Base-by-base conservation (phyloP, 2,888 invertebrate genomes). In the Mechanitis messenoides region DNA sequence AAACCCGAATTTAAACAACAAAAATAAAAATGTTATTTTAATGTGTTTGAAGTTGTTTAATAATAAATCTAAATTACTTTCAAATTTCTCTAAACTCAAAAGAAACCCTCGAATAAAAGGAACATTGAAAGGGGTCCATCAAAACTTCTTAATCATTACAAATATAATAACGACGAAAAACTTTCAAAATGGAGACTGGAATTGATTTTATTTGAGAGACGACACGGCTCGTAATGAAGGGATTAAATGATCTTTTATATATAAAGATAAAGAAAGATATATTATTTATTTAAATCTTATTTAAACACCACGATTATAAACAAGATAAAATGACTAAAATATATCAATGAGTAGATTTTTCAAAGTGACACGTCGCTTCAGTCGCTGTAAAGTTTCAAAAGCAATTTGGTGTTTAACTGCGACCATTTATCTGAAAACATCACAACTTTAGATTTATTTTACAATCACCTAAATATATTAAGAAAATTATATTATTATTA, bases 161-260 rank as follows among this genome's bases (percentile, higher is more conserved):
- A 85, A 84, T 83, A 84, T 83, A 87, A 86, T 85, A 83, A 84
- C 76, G 74, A 68, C 53, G 47, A 67, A 67, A 67, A 68, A 67
- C 56, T 67, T 65, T 58, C 56, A 59, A 55, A 58, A 56, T 54
- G 69, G 64, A 68, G 76, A 75, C 76, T 72, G 71, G 77, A 81
- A 89, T 89, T 89, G 88, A 88, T 87, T 88, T 87, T 89, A 88
- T 89, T 89, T 87, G 84, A 67, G 77, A 83, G 79, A 79, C 78
- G 83, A 86, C 89, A 89, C 89, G 89, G 85, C 87, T 89, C 89
- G 88, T 89, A 87, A 87, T 86, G 86, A 63, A 55, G 56, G 53
- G 56, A n/a, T 12, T 60, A 31, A 28, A 38, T 33, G 11, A 42
- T 42, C 1, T 42, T 42, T 42, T 2, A 42, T 42, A 42, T 42